Evolutionary conservation across 2,113 vertebrate species (phyloP), one percentile per base, ranked within the genome.

Genomic region (Bos indicus): DNA sequence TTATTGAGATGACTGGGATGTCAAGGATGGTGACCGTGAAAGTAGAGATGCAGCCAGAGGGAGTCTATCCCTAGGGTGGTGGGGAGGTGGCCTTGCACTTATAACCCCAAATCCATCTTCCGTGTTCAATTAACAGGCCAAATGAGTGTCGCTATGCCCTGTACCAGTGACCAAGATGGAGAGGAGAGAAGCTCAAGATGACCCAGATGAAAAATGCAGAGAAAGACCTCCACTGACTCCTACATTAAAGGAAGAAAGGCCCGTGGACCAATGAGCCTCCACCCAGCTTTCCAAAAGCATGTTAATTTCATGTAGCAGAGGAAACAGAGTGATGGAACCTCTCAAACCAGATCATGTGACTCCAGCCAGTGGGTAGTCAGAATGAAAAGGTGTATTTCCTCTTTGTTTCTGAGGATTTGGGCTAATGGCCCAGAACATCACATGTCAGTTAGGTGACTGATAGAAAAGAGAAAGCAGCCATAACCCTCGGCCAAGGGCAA

Each of bases 51-150:
- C 26, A 86, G 15, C 26, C 77, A 83, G 14, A 91, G 21, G 78
- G 78, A 33, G 67, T 71, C 51, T 57, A 96, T 97, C 93, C 96
- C 96, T 94, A 96, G 94, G 97, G 97, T 97, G 33, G 80, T 51
- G 8, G 28, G 30, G 93, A 93, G 98, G 81, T 77, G 26, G 94
- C 81, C 97, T 98, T 98, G 95, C 97, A 98, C 98, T 97, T 97
- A 98, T 97, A 98, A 98, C 91, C 97, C 98, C 98, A 97, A 97
- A 97, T 97, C 97, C 98, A 96, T 83, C 81, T 57, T 96, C 98
- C 62, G 78, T 71, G 80, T 98, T 98, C 98, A 98, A 96, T 98
- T 97, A 98, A 98, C 95, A 98, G 97, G 91, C 96, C 98, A 98
- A 98, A 97, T 96, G 98, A 98, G 97, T 95, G 94, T 98, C 96